A percentile compares a stretch with the other conserved stretches of the same genome.
Evolutionary conservation across 2,888 invertebrate species (phyloP).

Genomic region (Eutolmus rufibarbis): DNA sequence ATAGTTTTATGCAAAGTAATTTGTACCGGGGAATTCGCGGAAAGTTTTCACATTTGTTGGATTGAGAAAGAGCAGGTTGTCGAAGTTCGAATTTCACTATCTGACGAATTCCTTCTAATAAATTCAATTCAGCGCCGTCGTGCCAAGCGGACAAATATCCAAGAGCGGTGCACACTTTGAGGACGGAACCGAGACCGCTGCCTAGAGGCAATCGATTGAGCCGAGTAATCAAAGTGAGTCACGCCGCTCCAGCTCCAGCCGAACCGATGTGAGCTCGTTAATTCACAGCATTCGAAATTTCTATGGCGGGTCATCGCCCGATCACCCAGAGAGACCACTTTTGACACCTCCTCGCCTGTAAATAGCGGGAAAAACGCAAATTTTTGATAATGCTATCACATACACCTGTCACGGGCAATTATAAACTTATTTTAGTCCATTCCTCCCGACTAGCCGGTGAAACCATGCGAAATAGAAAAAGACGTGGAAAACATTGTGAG

Average conservation of each 20-base stretch:
- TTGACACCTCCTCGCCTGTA: slow-evolving; percentile 9
- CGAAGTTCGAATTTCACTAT: not conserved
- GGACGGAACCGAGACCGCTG: not conserved
- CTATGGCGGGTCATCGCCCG: slow-evolving; percentile 6
- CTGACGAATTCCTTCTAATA: not conserved
- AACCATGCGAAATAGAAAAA: not conserved
- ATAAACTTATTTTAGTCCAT: slow-evolving; percentile 16
- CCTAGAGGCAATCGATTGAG: not conserved
- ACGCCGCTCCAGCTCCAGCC: not conserved
- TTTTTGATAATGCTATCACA: slow-evolving; percentile 20
- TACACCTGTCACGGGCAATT: slow-evolving; percentile 18
- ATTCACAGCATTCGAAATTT: slow-evolving; percentile 3
- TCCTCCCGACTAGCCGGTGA: not conserved
- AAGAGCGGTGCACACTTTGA: not conserved
- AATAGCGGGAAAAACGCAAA: not conserved
- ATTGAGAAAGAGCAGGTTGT: not conserved
- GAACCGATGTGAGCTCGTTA: not conserved
- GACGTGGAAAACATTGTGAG: slow-evolving; percentile 24
- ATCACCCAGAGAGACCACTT: not conserved
- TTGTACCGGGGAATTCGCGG: not conserved
- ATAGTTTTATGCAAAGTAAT: not conserved
- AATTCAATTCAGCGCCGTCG: not conserved
- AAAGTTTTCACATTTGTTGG: not conserved
- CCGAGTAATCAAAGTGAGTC: not conserved
- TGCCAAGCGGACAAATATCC: not conserved